These are phyloP conservation scores for Paracentrotus lividus DNA, from an alignment of 53 echinoderm and acorn worm species.

Conservation along the genomic window DNA sequence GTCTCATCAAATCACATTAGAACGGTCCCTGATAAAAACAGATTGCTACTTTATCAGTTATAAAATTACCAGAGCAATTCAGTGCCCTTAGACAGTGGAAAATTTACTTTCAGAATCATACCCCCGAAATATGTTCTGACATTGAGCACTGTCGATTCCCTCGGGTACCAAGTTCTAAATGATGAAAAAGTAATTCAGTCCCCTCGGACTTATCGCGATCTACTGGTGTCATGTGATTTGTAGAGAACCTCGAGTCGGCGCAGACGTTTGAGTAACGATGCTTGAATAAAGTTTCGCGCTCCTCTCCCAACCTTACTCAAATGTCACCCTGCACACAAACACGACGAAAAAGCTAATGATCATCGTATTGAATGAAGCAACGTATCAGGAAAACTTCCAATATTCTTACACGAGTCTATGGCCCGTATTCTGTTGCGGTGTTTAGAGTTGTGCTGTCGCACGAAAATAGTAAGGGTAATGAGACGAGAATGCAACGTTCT, in stretches of 20 bases:
- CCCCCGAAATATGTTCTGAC: background rate
- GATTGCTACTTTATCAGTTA: background rate
- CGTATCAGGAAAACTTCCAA: background rate
- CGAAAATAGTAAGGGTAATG: too few species aligned
- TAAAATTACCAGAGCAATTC: background rate
- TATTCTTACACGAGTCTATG: too few species aligned
- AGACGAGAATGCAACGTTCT: too few species aligned
- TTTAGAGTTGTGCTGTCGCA: too few species aligned
- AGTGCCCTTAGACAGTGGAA: background rate
- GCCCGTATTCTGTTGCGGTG: too few species aligned
- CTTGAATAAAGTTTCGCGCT: background rate
- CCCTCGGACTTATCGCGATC: background rate
- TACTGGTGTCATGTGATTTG: background rate
- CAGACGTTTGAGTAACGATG: background rate
- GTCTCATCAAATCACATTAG: background rate
- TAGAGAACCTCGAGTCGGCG: background rate
- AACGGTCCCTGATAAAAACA: background rate
- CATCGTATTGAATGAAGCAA: background rate
- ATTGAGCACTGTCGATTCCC: background rate
- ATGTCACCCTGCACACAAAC: background rate
- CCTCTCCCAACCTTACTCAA: background rate
- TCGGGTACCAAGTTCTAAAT: background rate
- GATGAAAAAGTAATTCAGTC: slow-evolving; percentile 1
- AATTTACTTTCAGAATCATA: slow-evolving; percentile 22
- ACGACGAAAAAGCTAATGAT: background rate